These are phyloP conservation scores for Origma solitaria DNA, from an alignment of 2,113 vertebrate genomes.

Conservation along the genomic window DNA sequence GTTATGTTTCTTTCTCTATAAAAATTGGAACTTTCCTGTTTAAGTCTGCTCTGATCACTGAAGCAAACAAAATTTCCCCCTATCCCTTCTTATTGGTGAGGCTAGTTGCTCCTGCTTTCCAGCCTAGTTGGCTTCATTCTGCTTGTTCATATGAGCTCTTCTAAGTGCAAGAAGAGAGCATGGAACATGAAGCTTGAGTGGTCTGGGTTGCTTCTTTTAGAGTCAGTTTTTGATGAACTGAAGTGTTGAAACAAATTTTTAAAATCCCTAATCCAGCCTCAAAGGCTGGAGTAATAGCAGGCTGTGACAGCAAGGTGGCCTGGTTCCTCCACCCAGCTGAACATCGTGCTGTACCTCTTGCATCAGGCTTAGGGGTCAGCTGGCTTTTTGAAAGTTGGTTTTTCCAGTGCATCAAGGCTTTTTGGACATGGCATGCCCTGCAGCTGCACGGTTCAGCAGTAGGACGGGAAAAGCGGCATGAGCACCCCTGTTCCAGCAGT, in stretches of 20 bases:
- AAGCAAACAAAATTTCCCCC: not conserved
- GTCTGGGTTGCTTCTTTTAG: not conserved
- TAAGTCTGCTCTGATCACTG: not conserved
- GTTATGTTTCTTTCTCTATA: not conserved
- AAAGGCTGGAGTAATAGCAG: not conserved
- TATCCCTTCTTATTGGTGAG: not conserved
- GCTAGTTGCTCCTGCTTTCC: not conserved
- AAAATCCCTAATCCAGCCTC: not conserved
- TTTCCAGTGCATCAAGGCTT: not conserved
- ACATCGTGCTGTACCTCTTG: not conserved
- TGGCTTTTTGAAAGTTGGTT: not conserved
- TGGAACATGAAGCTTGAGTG: not conserved
- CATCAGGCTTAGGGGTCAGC: not conserved
- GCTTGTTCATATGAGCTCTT: not conserved
- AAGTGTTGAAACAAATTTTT: not conserved
- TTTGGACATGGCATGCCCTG: not conserved
- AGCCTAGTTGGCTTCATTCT: not conserved
- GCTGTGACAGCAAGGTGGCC: slow-evolving; percentile 8
- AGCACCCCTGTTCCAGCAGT: not conserved
- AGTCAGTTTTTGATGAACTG: not conserved
- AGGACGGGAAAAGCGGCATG: not conserved
- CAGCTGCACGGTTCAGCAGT: not conserved
- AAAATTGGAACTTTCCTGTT: not conserved
- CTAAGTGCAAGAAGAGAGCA: not conserved
- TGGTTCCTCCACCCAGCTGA: not conserved